Conservation (phyloP, 2,888 invertebrate genomes). For the Stegana nigrithorax region DNA sequence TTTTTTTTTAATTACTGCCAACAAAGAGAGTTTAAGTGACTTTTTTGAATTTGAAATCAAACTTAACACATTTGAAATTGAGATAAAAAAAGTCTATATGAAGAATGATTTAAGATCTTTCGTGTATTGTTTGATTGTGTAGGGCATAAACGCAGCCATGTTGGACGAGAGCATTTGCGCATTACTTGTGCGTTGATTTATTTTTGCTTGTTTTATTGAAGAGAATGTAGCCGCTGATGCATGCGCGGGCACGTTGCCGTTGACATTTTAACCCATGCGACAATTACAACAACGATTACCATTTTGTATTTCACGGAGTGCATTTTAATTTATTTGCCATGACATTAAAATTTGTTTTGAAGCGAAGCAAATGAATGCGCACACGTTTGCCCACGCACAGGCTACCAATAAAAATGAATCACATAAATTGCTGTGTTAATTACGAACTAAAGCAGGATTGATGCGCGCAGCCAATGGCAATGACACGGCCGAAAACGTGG, state of each 20-base stretch:
- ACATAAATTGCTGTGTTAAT: conserved; percentile 2
- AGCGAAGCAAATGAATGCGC: not conserved
- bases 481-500: not conserved
- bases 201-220: too few species aligned
- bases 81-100: too few species aligned
- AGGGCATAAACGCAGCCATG: too few species aligned
- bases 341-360: not conserved
- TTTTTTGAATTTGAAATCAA: too few species aligned
- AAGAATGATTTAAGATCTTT: too few species aligned
- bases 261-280: not conserved
- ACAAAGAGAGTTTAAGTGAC: too few species aligned
- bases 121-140: too few species aligned
- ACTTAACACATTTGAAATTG: too few species aligned
- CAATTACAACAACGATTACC: not conserved
- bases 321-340: conserved; percentile 7
- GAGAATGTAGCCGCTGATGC: too few species aligned
- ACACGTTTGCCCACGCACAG: not conserved
- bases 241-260: not conserved
- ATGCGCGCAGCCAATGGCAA: not conserved
- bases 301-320: not conserved
- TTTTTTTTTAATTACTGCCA: too few species aligned
- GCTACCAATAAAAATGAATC: not conserved
- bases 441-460: not conserved
- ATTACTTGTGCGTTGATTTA: too few species aligned
- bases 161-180: too few species aligned